phyloP scores from a whole-genome alignment of 2,888 invertebrate species.

The Graphium colonna region DNA sequence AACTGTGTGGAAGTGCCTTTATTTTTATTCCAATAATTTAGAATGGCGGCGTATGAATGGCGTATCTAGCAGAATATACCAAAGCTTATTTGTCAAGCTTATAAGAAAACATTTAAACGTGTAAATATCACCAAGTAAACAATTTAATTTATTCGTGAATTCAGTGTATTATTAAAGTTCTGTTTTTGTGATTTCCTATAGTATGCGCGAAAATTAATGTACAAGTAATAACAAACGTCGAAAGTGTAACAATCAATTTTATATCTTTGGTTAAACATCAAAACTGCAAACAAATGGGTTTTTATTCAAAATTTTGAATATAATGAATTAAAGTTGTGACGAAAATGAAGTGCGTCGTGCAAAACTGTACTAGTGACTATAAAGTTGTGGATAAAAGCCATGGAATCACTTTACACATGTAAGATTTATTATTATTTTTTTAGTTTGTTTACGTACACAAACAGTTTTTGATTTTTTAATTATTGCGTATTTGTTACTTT shows the following conservation, averaged over 20 bases:
- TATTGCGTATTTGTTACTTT: too few relatives aligned
- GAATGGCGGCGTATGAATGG: too few relatives aligned
- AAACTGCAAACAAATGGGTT: background rate
- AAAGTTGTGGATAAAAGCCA: constrained; percentile 48
- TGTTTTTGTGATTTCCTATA: too few relatives aligned
- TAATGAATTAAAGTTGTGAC: constrained; percentile 26
- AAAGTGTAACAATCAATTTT: too few relatives aligned
- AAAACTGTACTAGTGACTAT: constrained; percentile 52
- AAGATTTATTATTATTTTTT: constrained; percentile 31
- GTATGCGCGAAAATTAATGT: too few relatives aligned
- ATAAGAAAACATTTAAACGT: too few relatives aligned
- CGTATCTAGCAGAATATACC: constrained; percentile 14
- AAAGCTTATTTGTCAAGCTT: constrained; percentile 9
- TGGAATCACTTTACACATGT: constrained; percentile 64
- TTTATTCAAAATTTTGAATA: background rate
- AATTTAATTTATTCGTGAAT: too few relatives aligned
- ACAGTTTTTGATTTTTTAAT: too few relatives aligned
- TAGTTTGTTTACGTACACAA: constrained; percentile 8
- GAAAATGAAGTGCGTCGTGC: constrained; percentile 59
- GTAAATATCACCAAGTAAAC: too few relatives aligned
- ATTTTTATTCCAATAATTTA: background rate
- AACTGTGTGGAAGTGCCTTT: background rate
- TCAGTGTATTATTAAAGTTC: too few relatives aligned
- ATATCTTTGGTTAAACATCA: constrained; percentile 1
- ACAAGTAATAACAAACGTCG: too few relatives aligned